Evolutionary conservation across 1,140 invertebrate genomes (phyloP), one percentile per base, ranked within the genome.

Genomic region (Dysdera silvatica): DNA sequence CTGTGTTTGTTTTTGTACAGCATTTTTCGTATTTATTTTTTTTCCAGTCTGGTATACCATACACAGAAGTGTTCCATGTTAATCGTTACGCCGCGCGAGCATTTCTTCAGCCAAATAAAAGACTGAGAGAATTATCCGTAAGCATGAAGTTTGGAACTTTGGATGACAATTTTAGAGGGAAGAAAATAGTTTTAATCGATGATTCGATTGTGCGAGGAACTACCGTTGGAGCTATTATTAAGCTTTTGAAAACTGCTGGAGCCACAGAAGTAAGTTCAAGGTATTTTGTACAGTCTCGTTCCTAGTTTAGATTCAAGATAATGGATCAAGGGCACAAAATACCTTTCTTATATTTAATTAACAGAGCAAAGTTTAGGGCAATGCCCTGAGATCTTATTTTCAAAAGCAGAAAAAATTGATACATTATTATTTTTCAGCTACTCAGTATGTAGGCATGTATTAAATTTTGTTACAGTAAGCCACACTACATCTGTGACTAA

Each of bases 71-170:
- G 4, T 78, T 98, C 0, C 95, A 91, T 75, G 95, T 95, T 78
- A 98, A 97, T 76, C 80, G 91, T 55, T 97, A 97, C 71, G 91
- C 97, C 6, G 95, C 94, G 0, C 81, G 95, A 68, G 95, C 93
- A 0, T 98, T 98, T 74, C 97, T 98, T 72, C 93, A 97, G 73
- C 94, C 95, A 0, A 95, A 86, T 59, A 91, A 85, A 18, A 80
- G 91, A 31, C 75, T 96, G 20, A 80, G 94, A 4, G 87, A 95
- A 71, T 79, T 95, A 16, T 91, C 89, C 4, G 91, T 97, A 0
- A 89, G 89, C n/a, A 96, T 96, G 76, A 97, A 98, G 76, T 98
- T 97, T 77, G 94, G 93, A 10, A 90, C 91, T 3, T 75, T 97
- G 12, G 85, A 85, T 0, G 91, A 91, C 69, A 97, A 95, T 75